These are phyloP conservation scores for Drosophila phalerata DNA, from an alignment of 2,888 invertebrate genomes.

Conservation along the genomic window DNA sequence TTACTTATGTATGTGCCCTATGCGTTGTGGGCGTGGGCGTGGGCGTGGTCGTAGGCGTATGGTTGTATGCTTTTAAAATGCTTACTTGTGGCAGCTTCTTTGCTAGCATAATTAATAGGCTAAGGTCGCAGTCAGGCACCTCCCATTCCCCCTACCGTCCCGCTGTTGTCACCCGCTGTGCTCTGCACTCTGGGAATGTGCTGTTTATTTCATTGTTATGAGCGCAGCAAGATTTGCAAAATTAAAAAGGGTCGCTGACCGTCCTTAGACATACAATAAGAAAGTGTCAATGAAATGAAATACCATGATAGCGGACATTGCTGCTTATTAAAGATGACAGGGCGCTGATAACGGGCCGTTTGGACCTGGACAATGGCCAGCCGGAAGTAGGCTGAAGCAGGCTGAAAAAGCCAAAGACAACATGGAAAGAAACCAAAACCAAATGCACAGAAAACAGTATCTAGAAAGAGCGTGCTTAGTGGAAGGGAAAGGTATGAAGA, in stretches of 20 bases:
- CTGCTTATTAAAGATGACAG: conserved; percentile 82
- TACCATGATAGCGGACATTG: conserved; percentile 74
- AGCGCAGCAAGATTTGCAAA: conserved; percentile 69
- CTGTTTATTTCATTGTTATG: conserved; percentile 76
- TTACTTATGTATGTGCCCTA: conserved; percentile 43
- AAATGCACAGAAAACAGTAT: conserved; percentile 15
- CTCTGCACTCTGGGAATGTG: conserved; percentile 30
- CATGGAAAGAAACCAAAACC: conserved; percentile 38
- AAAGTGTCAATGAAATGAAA: conserved; percentile 81
- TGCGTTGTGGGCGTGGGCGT: conserved; percentile 16
- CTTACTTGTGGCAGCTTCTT: conserved; percentile 45
- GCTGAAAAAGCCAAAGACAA: conserved; percentile 15
- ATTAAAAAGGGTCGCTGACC: conserved; percentile 82
- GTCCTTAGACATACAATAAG: conserved; percentile 61
- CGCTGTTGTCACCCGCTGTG: conserved; percentile 3
- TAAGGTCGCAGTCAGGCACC: conserved; percentile 23
- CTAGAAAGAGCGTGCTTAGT: conserved; percentile 26
- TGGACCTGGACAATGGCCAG: conserved; percentile 25
- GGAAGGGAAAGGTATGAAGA: conserved; percentile 6
- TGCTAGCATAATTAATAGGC: conserved; percentile 74
- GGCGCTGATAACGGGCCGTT: conserved; percentile 62
- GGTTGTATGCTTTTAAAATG: conserved; percentile 52
- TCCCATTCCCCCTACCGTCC: not conserved
- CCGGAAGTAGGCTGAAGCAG: conserved; percentile 43
- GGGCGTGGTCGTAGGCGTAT: conserved; percentile 28